Base-by-base conservation (phyloP, 1,140 invertebrate genomes). In the Calephelis nemesis region DNA sequence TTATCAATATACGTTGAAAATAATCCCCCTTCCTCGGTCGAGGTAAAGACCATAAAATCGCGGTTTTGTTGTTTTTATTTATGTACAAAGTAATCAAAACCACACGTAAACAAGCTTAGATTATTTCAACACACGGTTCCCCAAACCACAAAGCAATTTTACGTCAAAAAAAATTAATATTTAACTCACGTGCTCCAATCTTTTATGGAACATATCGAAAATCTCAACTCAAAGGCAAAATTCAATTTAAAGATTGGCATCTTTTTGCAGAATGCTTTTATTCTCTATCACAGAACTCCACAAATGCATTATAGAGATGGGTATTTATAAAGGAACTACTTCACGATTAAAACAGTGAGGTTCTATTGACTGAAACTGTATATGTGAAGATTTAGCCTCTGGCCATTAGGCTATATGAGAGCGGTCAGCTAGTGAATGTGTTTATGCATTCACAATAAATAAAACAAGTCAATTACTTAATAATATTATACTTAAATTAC, bases 351-450 rank as follows among this genome's bases (percentile, higher is more conserved):
- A 81, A 69, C 74, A 73, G 65, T 30, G 68, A 69, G 73, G 49
- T 75, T 70, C 76, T 80, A 84, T 85, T 82, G 80, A 85, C 76
- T 73, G 72, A 74, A 75, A 70, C 75, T 78, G 74, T 74, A 71
- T 74, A 82, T 83, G 79, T 84, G 82, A 82, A 85, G 83, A 84
- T 82, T 81, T 78, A 71, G 82, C 82, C 79, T 66, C 47, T 58
- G 72, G 83, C 80, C 76, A 84, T 83, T 85, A 84, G 77, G 73
- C 62, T 83, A 76, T 84, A 84, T 85, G 83, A 81, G 78, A 71
- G 78, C 72, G 84, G 79, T 79, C 81, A 82, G 68, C 72, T 45
- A 70, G 63, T 47, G 73, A 54, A 74, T 19, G 68, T 63, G 19
- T 49, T 73, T 72, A 80, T 81, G 77, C 74, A 19, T 45, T 7